A percentile compares a stretch with the other conserved stretches of the same genome.
These are phyloP conservation scores for Cladorhizidae sp. DNA, from an alignment of 37 sponge, comb jelly and placozoan species.

Conservation along the genomic window DNA sequence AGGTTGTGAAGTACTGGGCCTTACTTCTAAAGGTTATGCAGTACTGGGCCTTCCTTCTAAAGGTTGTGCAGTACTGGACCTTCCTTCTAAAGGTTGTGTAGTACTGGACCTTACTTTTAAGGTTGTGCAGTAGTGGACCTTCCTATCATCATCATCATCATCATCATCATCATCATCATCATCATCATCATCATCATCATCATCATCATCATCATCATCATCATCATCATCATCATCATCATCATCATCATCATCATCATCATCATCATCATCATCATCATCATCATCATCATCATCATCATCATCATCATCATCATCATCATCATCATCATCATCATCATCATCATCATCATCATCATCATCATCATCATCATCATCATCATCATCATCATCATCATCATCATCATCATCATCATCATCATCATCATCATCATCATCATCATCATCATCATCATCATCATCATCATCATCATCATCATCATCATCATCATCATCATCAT, in stretches of 20 bases:
- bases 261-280: conserved; percentile 4
- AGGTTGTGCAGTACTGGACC: too few species aligned
- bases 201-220: background rate
- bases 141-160: too few species aligned
- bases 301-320: conserved; percentile 4
- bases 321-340: conserved; percentile 2
- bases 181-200: background rate
- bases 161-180: conserved; percentile 4
- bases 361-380: background rate
- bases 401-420: conserved; percentile 4
- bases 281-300: background rate
- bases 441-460: conserved; percentile 2
- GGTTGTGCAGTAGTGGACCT: too few species aligned
- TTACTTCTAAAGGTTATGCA: too few species aligned
- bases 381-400: background rate
- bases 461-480: background rate
- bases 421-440: background rate
- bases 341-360: conserved; percentile 2
- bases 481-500: conserved; percentile 2
- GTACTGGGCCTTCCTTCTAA: too few species aligned
- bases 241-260: conserved; percentile 4
- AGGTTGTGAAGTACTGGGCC: too few species aligned
- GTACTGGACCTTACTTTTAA: too few species aligned
- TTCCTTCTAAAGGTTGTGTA: too few species aligned
- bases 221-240: conserved; percentile 4